Conservation (phyloP, 2,797 vertebrate species). For the Denticeps clupeoides region DNA sequence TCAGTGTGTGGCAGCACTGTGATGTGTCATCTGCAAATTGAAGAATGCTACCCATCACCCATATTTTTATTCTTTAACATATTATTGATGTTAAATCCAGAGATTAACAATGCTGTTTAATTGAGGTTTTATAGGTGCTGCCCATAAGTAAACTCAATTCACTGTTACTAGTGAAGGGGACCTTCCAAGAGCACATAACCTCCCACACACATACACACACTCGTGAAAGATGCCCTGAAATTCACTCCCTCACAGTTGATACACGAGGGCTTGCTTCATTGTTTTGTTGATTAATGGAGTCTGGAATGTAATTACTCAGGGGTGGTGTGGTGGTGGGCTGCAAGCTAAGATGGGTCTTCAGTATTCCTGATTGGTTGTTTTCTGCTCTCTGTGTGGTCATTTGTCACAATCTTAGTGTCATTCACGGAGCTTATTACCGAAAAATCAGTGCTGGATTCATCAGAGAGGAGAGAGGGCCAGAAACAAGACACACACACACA, state of each 20-base stretch:
- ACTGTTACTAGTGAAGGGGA: neutral
- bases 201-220: neutral
- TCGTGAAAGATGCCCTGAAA: conserved; percentile 5
- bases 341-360: conserved; percentile 47
- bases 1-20: too few species aligned
- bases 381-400: conserved; percentile 47
- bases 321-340: conserved; percentile 44
- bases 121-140: too few species aligned
- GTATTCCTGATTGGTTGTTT: conserved; percentile 57
- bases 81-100: too few species aligned
- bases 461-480: too few species aligned
- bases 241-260: conserved; percentile 31
- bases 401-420: conserved; percentile 52
- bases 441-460: neutral
- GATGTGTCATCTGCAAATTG: too few species aligned
- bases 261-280: conserved; percentile 45
- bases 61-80: too few species aligned
- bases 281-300: conserved; percentile 57
- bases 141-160: too few species aligned
- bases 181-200: conserved; percentile 8
- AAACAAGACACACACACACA: too few species aligned
- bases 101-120: too few species aligned
- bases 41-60: too few species aligned
- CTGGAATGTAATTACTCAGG: conserved; percentile 51
- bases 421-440: conserved; percentile 48